Evolutionary conservation across 1,140 invertebrate species (phyloP), one percentile per base, ranked within the genome.

Genomic region (Zaprionus kolodkinae): DNA sequence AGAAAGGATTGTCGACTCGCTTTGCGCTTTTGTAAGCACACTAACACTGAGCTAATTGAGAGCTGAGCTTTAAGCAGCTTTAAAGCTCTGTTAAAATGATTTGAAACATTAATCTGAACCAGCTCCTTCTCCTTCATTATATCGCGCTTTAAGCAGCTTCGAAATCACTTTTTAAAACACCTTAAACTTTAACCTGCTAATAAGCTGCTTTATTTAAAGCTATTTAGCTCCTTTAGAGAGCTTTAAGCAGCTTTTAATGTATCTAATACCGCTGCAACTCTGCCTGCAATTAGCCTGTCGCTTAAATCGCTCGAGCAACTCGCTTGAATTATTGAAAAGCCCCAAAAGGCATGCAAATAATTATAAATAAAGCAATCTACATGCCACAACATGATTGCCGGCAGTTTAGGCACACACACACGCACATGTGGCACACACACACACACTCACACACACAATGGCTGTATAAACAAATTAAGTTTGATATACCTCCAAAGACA

Each of bases 311-410:
- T 52, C 54, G 35, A 69, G 66, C 71, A 65, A 17, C 50, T 63
- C 30, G 38, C 15, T 63, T 75, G 33, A 57, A 70, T 70, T 69
- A 75, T 75, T 63, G 27, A 55, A 65, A 62, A 71, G 6, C 43
- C 13, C 56, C 50, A 62, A 59, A 65, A 78, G 70, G 55, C 67
- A 80, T 43, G 25, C 55, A 12, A 70, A 70, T 33, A 72, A 72
- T 40, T 87, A 76, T 84, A 80, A 84, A 79, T 84, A 80, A 86
- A 71, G 72, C 72, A 70, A 79, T 74, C 55, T 79, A 48, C 57
- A 74, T 70, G 40, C 59, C 35, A 59, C 38, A 55, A 57, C 66
- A 74, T 74, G 60, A 48, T 73, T 73, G 64, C 48, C n/a, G 25
- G 45, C 21, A 35, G 52, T 40, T 54, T 52, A 43, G 21, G 9